A percentile compares a stretch with the other conserved stretches of the same genome.
phyloP scores from a whole-genome alignment of 2,888 invertebrate genomes.

The Branchinecta sandiegonensis region DNA sequence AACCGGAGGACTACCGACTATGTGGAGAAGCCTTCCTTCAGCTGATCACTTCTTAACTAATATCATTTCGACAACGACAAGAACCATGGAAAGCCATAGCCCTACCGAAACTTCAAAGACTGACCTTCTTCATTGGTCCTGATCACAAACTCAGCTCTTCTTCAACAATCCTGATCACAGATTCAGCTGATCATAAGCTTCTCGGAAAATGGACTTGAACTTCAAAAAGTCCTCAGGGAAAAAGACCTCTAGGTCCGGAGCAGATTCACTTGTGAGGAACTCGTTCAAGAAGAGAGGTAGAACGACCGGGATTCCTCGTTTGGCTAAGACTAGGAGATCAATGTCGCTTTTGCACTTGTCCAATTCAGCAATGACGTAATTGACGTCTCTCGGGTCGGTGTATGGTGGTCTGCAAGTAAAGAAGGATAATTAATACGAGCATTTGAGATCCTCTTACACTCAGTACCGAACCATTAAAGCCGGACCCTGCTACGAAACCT shows the following conservation, averaged over 20 bases:
- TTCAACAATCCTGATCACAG: too few species aligned
- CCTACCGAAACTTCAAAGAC: too few species aligned
- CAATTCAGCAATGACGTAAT: conserved; percentile 2
- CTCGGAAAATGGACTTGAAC: neutral
- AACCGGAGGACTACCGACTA: too few species aligned
- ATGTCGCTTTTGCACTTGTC: conserved; percentile 4
- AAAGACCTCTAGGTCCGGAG: neutral
- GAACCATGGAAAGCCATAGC: too few species aligned
- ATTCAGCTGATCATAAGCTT: neutral
- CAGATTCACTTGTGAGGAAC: neutral
- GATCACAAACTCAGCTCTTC: too few species aligned
- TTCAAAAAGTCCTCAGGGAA: conserved; percentile 1
- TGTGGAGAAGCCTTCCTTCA: too few species aligned
- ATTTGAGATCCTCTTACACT: too few species aligned
- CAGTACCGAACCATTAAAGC: too few species aligned
- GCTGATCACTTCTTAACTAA: too few species aligned
- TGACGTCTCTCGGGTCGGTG: neutral
- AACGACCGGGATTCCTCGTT: neutral
- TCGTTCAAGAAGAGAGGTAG: conserved; percentile 6
- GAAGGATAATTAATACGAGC: neutral
- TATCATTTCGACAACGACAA: too few species aligned
- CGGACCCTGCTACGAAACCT: too few species aligned
- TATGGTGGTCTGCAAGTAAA: neutral
- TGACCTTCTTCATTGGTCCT: too few species aligned
- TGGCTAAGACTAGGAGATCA: neutral